A percentile compares a stretch with the other conserved stretches of the same genome.
Evolutionary conservation across 2,888 invertebrate genomes (phyloP).

Genomic region (Trissonchulus latispiculum): DNA sequence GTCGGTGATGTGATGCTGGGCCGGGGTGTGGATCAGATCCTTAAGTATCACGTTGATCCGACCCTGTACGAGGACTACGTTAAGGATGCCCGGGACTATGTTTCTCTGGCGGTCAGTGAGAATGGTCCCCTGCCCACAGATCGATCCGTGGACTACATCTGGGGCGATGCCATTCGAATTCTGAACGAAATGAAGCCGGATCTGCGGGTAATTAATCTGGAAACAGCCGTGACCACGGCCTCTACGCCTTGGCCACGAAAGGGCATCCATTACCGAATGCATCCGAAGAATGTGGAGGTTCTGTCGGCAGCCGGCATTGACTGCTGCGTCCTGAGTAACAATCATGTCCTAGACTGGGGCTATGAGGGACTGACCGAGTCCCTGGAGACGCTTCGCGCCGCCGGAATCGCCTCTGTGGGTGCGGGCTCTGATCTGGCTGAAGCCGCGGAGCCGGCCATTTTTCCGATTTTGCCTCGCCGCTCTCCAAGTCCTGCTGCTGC

Average conservation of each 20-base stretch:
- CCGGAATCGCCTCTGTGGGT: conserved; percentile 20
- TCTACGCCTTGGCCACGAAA: conserved; percentile 27
- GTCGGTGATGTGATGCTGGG: conserved; percentile 32
- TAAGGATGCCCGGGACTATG: conserved; percentile 26
- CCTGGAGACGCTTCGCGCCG: conserved; percentile 23
- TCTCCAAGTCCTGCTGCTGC: background rate
- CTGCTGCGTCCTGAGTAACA: conserved; percentile 29
- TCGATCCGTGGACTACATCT: conserved; percentile 15
- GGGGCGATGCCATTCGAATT: conserved; percentile 20
- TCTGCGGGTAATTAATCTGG: conserved; percentile 20
- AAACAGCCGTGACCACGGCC: conserved; percentile 24
- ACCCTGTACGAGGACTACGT: conserved; percentile 27
- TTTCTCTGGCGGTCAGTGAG: conserved; percentile 23
- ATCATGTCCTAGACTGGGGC: conserved; percentile 30
- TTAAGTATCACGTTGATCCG: conserved; percentile 25
- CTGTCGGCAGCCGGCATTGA: conserved; percentile 26
- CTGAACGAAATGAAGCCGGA: conserved; percentile 13
- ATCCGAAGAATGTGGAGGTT: conserved; percentile 27
- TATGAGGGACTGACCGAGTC: conserved; percentile 27
- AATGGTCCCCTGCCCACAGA: conserved; percentile 27
- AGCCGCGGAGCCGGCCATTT: conserved; percentile 26
- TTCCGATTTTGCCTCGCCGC: conserved; percentile 13
- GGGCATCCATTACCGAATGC: conserved; percentile 31
- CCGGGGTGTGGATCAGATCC: conserved; percentile 30
- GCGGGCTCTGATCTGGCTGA: conserved; percentile 21